phyloP scores from a whole-genome alignment of 2,113 vertebrate species.

The Parus major region DNA sequence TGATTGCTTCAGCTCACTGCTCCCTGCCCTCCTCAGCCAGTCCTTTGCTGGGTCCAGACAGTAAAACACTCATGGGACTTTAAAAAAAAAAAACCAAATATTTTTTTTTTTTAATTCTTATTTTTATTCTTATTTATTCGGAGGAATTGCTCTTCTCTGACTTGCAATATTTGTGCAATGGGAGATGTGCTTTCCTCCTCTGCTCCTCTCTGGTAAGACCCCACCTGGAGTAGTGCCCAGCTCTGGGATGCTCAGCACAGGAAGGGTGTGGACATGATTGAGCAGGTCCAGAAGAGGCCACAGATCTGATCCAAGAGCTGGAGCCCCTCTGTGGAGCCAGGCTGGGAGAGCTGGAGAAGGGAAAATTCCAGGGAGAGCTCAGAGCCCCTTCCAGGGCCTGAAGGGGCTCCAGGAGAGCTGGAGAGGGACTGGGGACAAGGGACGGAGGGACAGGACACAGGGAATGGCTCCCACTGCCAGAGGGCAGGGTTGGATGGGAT shows the following conservation, averaged over 20 bases:
- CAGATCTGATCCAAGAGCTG: not conserved
- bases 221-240: not conserved
- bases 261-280: not conserved
- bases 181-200: not conserved
- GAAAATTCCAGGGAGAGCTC: not conserved
- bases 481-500: fast-evolving
- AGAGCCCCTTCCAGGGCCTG: not conserved
- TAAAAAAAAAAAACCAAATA: too few species aligned
- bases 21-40: not conserved
- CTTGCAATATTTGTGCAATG: not conserved
- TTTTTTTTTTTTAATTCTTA: not conserved
- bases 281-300: not conserved
- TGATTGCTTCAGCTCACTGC: not conserved
- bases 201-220: not conserved
- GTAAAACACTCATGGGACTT: not conserved
- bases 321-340: not conserved
- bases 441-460: not conserved
- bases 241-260: not conserved
- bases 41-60: not conserved
- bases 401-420: not conserved
- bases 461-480: not conserved
- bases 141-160: not conserved
- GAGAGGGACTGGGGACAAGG: too few species aligned
- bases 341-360: not conserved
- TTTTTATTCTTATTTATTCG: not conserved